Evolutionary conservation across 2,113 vertebrate species (phyloP).

Genomic region (Heterocephalus glaber): DNA sequence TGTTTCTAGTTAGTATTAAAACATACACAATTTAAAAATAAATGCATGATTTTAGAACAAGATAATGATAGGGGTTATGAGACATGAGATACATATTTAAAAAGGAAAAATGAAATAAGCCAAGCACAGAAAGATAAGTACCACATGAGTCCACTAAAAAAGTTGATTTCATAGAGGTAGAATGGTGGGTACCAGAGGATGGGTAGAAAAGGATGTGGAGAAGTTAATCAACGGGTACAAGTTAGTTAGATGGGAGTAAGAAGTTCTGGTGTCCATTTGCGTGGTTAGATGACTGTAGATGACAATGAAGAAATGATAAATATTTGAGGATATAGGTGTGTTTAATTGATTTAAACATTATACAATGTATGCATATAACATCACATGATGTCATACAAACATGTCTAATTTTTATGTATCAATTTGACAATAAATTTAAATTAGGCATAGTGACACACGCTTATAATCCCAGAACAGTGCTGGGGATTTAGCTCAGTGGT

Average conservation of each 20-base stretch:
- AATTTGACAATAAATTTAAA: not conserved
- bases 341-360: not conserved
- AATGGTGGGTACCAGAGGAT: not conserved
- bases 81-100: not conserved
- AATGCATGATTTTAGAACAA: not conserved
- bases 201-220: too few relatives aligned
- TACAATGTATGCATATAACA: not conserved
- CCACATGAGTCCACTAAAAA: not conserved
- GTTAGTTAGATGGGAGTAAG: not conserved
- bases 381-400: not conserved
- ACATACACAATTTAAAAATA: not conserved
- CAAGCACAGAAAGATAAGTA: not conserved
- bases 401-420: not conserved
- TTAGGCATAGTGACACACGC: too few relatives aligned
- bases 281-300: not conserved
- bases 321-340: not conserved
- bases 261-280: not conserved
- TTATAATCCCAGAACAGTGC: not conserved
- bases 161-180: not conserved
- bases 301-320: not conserved
- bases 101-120: not conserved
- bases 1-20: conserved; percentile 27
- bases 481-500: too few relatives aligned
- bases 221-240: not conserved
- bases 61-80: not conserved